Percentiles rank a stretch among this genome's conserved stretches.
These are phyloP conservation scores for Mellilla xanthometata DNA, from an alignment of 2,888 invertebrate species.

Conservation along the genomic window DNA sequence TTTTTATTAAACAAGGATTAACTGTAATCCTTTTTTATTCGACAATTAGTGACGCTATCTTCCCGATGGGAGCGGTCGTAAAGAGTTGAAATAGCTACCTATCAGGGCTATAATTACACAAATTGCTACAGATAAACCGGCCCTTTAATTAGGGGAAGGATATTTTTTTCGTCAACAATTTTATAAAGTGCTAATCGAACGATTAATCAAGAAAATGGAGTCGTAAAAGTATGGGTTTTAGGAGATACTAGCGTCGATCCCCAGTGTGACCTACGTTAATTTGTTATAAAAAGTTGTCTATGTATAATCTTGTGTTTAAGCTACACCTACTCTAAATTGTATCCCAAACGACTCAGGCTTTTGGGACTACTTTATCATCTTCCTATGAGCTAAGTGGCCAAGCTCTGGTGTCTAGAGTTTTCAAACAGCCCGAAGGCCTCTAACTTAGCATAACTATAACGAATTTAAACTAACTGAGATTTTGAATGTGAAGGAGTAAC, in stretches of 20 bases:
- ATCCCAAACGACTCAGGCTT: no score
- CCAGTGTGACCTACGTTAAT: not conserved
- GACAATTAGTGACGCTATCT: conserved; percentile 80
- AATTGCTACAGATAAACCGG: conserved; percentile 65
- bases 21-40: conserved; percentile 80
- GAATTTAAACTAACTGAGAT: no score
- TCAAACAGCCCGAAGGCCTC: no score
- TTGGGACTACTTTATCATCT: no score
- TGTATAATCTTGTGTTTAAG: no score
- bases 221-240: conserved; percentile 22
- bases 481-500: no score
- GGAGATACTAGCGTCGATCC: not conserved
- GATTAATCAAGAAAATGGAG: conserved; percentile 34
- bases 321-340: no score
- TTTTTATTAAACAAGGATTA: conserved; percentile 82
- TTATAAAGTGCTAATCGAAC: conserved; percentile 52
- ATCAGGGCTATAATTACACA: conserved; percentile 71
- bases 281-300: no score
- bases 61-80: conserved; percentile 65
- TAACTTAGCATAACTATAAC: no score
- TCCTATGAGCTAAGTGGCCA: no score
- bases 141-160: conserved; percentile 54
- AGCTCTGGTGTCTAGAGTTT: no score
- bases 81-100: conserved; percentile 76
- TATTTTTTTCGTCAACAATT: conserved; percentile 44